These are phyloP conservation scores for Oscheius sp. DNA, from an alignment of 2,888 invertebrate genomes.

Conservation along the genomic window DNA sequence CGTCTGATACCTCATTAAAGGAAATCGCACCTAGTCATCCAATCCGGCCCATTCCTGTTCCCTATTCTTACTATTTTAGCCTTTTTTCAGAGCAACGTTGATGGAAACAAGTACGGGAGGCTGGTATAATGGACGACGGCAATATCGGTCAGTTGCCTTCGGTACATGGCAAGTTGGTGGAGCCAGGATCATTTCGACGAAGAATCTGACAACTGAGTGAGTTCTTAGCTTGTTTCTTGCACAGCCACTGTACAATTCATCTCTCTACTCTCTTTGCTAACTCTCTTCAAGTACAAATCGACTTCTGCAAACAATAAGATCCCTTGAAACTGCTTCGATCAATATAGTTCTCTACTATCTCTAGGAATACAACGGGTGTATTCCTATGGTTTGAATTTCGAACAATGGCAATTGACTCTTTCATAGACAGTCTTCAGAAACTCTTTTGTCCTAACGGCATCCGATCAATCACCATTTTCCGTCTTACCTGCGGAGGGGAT, in stretches of 20 bases:
- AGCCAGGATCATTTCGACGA: constrained; percentile 52
- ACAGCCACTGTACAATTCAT: constrained; percentile 1
- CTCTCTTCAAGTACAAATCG: background rate
- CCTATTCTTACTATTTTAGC: background rate
- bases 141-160: constrained; percentile 64
- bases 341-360: no score
- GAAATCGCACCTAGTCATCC: constrained; percentile 15
- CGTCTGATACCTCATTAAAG: constrained; percentile 33
- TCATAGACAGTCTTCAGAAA: no score
- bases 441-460: no score
- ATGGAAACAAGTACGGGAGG: constrained; percentile 23
- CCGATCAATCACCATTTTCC: no score
- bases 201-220: background rate
- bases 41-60: background rate
- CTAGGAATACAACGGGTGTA: no score
- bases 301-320: no score
- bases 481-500: no score
- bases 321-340: no score
- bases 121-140: constrained; percentile 20
- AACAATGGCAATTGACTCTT: no score
- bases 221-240: background rate
- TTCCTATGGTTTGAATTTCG: no score
- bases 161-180: constrained; percentile 71
- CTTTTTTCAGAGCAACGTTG: background rate
- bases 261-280: constrained; percentile 2